Conservation (phyloP, 2,888 invertebrate genomes). For the Tachystola acroxantha region DNA sequence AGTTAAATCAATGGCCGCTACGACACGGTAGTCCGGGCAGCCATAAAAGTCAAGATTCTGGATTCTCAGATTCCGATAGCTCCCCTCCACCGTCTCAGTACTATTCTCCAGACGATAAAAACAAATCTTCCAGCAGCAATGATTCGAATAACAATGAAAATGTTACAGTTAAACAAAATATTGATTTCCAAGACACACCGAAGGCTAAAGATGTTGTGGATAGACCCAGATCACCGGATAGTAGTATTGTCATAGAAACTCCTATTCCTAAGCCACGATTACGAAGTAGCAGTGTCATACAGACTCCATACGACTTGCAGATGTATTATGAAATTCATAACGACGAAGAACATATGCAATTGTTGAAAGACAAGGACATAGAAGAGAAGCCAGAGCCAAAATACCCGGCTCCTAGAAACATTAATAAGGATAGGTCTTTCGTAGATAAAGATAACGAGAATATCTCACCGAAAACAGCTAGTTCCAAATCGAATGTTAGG, state of each 20-base stretch:
- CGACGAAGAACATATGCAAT: conserved; percentile 66
- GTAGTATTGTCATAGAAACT: conserved; percentile 22
- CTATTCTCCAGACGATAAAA: conserved; percentile 52
- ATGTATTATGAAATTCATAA: conserved; percentile 69
- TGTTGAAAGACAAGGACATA: conserved; percentile 54
- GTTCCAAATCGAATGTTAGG: conserved; percentile 29
- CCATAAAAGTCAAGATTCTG: conserved; percentile 88
- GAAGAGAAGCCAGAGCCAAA: conserved; percentile 45
- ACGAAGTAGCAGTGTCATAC: conserved; percentile 70
- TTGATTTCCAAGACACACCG: conserved; percentile 58
- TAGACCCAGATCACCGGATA: conserved; percentile 33
- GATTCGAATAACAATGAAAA: conserved; percentile 71
- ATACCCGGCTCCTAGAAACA: conserved; percentile 47
- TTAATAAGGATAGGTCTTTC: conserved; percentile 42
- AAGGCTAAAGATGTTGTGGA: conserved; percentile 50
- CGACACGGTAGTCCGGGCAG: conserved; percentile 78
- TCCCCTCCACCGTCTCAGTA: conserved; percentile 75
- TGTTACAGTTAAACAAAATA: conserved; percentile 62
- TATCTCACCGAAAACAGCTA: conserved; percentile 28
- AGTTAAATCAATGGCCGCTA: conserved; percentile 64
- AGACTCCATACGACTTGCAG: conserved; percentile 72
- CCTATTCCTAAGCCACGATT: conserved; percentile 64
- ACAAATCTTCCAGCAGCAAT: conserved; percentile 60
- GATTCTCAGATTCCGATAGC: conserved; percentile 87
- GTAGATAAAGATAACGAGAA: conserved; percentile 39